phyloP scores from a whole-genome alignment of 2,797 vertebrate genomes.

The Ficedula albicollis region DNA sequence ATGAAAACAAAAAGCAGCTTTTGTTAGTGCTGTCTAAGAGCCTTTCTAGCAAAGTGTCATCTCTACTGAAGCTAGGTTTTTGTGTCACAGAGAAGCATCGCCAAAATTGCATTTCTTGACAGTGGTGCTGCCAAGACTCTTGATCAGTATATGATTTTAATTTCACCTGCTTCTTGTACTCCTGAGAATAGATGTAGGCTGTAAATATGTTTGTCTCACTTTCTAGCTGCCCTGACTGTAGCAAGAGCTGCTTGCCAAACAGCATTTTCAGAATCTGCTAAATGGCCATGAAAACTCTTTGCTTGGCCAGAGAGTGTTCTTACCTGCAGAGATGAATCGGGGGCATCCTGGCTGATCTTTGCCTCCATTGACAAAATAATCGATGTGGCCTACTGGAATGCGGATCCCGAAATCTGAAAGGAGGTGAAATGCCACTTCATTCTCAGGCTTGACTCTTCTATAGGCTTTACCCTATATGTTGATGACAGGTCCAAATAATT shows the following conservation, averaged over 20 bases:
- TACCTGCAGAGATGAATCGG: constrained; percentile 69
- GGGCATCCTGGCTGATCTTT: constrained; percentile 92
- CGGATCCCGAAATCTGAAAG: constrained; percentile 92
- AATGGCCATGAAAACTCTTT: neutral
- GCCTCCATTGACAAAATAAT: constrained; percentile 94
- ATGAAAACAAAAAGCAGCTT: neutral
- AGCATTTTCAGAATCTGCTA: neutral
- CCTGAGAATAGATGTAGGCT: neutral
- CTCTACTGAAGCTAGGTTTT: neutral
- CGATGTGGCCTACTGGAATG: constrained; percentile 93
- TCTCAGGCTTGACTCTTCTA: neutral
- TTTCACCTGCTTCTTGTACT: neutral
- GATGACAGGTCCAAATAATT: neutral
- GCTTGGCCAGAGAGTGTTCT: neutral
- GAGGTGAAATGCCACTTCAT: neutral
- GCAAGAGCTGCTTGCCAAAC: neutral
- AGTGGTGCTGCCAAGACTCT: neutral
- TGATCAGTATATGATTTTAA: neutral
- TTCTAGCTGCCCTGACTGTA: neutral
- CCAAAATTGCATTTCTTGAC: neutral
- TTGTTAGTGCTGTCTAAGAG: neutral
- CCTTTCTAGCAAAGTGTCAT: neutral
- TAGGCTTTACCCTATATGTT: neutral
- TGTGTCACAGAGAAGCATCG: neutral
- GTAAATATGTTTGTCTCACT: neutral